These are phyloP conservation scores for Eulemur rufifrons DNA, from an alignment of 2,113 vertebrate genomes.

Conservation along the genomic window DNA sequence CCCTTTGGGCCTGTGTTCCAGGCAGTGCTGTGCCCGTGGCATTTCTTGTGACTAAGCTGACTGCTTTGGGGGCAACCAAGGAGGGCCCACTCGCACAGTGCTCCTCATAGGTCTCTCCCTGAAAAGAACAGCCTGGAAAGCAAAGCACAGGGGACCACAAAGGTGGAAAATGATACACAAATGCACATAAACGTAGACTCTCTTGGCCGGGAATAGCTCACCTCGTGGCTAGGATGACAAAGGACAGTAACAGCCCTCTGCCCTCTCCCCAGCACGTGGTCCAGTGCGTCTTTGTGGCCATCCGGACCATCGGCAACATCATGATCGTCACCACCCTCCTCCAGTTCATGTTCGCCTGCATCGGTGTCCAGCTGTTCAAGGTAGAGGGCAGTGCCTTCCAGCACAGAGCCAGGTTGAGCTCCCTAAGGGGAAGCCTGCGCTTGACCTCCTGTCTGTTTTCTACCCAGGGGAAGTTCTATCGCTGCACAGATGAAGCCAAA, in stretches of 20 bases:
- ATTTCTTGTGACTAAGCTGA: background rate
- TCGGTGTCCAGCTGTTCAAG: constrained; percentile 99
- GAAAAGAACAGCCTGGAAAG: background rate
- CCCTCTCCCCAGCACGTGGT: constrained; percentile 92
- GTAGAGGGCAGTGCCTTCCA: constrained; percentile 75
- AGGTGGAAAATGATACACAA: background rate
- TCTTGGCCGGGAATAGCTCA: background rate
- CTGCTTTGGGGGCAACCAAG: background rate
- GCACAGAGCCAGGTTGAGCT: background rate
- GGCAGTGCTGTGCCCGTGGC: accelerated
- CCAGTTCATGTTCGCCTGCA: constrained; percentile 99
- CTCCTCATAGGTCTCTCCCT: background rate
- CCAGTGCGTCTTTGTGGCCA: constrained; percentile 99
- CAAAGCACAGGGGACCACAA: background rate
- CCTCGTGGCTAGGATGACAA: background rate
- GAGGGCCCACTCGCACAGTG: background rate
- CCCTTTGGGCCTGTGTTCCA: background rate
- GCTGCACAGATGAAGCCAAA: constrained; percentile 97
- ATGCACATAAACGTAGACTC: background rate
- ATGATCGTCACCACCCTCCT: constrained; percentile 99
- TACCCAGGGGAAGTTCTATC: constrained; percentile 96
- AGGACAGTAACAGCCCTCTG: background rate
- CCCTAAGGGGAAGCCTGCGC: background rate
- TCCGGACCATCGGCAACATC: constrained; percentile 99
- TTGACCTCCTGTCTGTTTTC: constrained; percentile 73